Conservation (phyloP, 2,797 vertebrate genomes). For the Chelon labrosus region DNA sequence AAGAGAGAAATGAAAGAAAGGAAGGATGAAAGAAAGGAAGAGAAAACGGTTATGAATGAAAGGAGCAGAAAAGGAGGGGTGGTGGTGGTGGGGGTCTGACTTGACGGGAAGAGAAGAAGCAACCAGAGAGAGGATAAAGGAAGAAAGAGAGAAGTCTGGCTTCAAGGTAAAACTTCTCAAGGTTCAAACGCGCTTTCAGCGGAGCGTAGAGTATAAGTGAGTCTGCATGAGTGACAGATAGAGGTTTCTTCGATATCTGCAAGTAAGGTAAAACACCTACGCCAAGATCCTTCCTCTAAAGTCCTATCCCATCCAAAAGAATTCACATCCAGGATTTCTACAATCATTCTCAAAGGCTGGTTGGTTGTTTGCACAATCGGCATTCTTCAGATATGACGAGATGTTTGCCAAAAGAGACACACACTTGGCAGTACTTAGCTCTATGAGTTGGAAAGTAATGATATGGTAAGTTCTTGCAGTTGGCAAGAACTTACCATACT, state of each 20-base stretch:
- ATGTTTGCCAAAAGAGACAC: too few species aligned
- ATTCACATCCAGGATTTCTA: not conserved
- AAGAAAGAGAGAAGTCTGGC: conserved; percentile 16
- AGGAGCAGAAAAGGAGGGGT: too few species aligned
- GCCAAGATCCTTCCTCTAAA: conserved; percentile 1
- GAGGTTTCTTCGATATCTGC: conserved; percentile 17
- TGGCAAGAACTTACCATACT: too few species aligned
- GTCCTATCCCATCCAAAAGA: not conserved
- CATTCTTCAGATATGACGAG: too few species aligned
- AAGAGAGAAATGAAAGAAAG: not conserved
- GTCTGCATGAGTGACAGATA: conserved; percentile 7
- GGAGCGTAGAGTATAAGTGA: not conserved
- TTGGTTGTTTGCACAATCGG: not conserved
- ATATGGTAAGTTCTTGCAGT: too few species aligned
- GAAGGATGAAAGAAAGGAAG: too few species aligned
- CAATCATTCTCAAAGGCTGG: not conserved
- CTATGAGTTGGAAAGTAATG: too few species aligned
- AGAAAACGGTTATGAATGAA: too few species aligned
- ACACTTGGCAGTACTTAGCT: too few species aligned
- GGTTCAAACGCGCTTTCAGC: conserved; percentile 25
- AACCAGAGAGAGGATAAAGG: conserved; percentile 9
- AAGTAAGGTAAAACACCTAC: conserved; percentile 29
- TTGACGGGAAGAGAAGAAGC: too few species aligned
- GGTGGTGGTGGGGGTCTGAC: too few species aligned
- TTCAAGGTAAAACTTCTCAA: conserved; percentile 14